Evolutionary conservation across 2,113 vertebrate species (phyloP).

Genomic region (Peromyscus maniculatus): DNA sequence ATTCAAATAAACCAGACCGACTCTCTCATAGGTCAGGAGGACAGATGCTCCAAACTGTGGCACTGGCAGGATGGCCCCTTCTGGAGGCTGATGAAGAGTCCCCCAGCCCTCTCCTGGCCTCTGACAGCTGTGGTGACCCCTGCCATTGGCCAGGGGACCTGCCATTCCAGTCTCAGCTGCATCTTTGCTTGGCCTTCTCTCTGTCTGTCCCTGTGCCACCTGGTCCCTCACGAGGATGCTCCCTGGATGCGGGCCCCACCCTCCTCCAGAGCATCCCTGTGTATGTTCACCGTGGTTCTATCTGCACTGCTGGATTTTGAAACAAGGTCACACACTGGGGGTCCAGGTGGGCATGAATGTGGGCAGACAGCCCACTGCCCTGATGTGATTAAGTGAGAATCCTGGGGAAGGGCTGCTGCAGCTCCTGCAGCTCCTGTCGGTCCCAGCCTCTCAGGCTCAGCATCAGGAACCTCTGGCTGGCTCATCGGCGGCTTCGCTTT

Average conservation of each 20-base stretch:
- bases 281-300: neutral
- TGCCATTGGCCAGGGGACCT: neutral
- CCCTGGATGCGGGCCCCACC: neutral
- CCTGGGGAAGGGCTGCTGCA: neutral
- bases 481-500: neutral
- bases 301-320: neutral
- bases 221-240: neutral
- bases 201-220: neutral
- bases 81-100: neutral
- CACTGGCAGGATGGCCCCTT: neutral
- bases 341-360: neutral
- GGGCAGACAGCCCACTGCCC: rapidly evolving
- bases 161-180: neutral
- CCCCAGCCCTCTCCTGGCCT: rapidly evolving
- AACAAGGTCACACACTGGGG: neutral
- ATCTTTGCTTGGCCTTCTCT: neutral
- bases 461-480: neutral
- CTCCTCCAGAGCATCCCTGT: neutral
- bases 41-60: neutral
- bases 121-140: neutral
- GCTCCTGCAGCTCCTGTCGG: neutral
- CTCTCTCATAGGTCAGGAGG: neutral
- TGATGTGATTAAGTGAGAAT: too few relatives aligned
- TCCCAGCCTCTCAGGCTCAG: rapidly evolving
- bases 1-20: neutral